Evolutionary conservation across 2,113 vertebrate species (phyloP).

Genomic region (Sturnira hondurensis): DNA sequence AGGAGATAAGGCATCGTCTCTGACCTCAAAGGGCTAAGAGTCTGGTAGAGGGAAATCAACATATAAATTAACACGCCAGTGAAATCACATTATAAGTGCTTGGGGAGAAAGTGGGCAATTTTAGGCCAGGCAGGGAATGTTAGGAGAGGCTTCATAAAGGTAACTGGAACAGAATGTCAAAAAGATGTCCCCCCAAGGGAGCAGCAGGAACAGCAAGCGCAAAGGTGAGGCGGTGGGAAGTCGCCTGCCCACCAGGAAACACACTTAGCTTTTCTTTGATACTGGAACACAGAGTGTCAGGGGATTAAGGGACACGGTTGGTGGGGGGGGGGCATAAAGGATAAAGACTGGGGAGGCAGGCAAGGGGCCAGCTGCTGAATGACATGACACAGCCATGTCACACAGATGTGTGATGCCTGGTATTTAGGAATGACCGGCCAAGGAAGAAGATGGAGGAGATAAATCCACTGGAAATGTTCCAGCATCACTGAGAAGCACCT

Average conservation of each 20-base stretch:
- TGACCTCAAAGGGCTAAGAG: neutral
- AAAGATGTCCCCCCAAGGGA: no score
- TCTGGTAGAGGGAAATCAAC: neutral
- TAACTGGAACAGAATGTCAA: neutral
- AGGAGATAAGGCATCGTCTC: neutral
- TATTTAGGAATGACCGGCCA: neutral
- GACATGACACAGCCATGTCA: no score
- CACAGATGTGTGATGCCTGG: neutral
- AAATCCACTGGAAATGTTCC: neutral
- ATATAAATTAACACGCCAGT: rapidly evolving
- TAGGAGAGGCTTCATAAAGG: neutral
- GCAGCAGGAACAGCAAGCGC: neutral
- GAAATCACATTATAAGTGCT: neutral
- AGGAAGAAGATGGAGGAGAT: neutral
- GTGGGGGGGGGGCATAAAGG: rapidly evolving
- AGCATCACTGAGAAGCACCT: rapidly evolving
- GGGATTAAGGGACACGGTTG: rapidly evolving
- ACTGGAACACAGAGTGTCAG: no score
- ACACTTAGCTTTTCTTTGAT: rapidly evolving
- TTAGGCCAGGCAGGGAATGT: neutral
- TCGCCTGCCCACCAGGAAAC: rapidly evolving
- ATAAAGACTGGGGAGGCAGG: neutral
- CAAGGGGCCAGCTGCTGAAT: neutral
- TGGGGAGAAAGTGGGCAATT: neutral
- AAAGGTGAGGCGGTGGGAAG: neutral